Conservation (phyloP, 2,888 invertebrate genomes). For the Criorhina ranunculi region DNA sequence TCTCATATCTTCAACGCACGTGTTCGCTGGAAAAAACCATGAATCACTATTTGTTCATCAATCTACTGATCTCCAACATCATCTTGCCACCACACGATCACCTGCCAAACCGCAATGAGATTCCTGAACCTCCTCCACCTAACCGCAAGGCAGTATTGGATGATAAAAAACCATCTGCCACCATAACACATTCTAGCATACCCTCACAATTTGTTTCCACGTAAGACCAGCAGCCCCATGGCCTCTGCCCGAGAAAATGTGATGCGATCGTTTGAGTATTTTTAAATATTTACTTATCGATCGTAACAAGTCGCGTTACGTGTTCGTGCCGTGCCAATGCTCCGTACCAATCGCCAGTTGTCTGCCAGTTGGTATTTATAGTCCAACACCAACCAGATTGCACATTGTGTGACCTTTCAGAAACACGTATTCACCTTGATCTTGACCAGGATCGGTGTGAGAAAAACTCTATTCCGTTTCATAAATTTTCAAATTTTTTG, state of each 20-base stretch:
- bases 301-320: constrained; percentile 22
- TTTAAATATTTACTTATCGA: constrained; percentile 53
- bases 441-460: constrained; percentile 59
- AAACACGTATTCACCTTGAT: constrained; percentile 53
- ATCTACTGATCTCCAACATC: neutral
- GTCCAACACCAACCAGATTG: constrained; percentile 2
- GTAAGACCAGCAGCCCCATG: neutral
- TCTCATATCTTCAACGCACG: no score
- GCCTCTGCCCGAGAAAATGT: neutral
- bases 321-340: constrained; percentile 15
- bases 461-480: constrained; percentile 10
- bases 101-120: neutral
- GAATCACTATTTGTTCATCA: neutral
- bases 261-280: constrained; percentile 46
- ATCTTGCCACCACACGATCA: constrained; percentile 14
- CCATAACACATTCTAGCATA: constrained; percentile 7
- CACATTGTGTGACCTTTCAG: constrained; percentile 47
- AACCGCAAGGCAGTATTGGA: neutral
- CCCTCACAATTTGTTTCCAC: constrained; percentile 1
- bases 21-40: no score
- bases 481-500: constrained; percentile 3
- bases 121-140: neutral
- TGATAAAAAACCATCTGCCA: constrained; percentile 23
- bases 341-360: constrained; percentile 1
- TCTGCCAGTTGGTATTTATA: constrained; percentile 25